Evolutionary conservation across 1,140 invertebrate genomes (phyloP), one percentile per base, ranked within the genome.

Genomic region (Delia radicum): DNA sequence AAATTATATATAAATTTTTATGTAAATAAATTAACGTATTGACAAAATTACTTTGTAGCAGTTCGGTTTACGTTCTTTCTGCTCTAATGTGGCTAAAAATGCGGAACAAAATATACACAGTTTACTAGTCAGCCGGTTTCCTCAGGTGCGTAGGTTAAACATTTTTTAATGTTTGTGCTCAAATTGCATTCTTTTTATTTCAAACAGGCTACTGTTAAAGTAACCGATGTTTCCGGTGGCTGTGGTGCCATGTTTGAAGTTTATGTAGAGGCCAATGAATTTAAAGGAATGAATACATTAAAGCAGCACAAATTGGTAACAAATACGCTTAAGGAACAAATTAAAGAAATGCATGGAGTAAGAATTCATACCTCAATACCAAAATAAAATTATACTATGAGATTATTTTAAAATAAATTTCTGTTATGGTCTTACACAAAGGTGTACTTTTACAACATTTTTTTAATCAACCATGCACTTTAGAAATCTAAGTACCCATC

Each of bases 241-340:
- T 96, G 95, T 88, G 95, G 95, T 37, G 93, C 94, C 26, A 96
- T 96, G 94, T 96, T 92, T 88, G 93, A 95, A 87, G 91, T 96
- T 31, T 90, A 89, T 79, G 90, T 96, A 18, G 90, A 94, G 86
- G 89, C 93, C 13, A 87, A 87, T 55, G 93, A 95, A 81, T 96
- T 96, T 81, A 88, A 90, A 86, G 94, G 93, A 26, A 82, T 95
- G 12, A 90, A 89, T 31, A 91, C 90, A 28, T 90, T 95, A 0
- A 94, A 95, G 81, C 95, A 96, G 83, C 94, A 96, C 87, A 88
- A 91, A 79, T 84, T 94, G 18, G 92, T 96, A 0, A 95, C 93
- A 78, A 90, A 94, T 80, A 90, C 90, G 2, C 88, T 96, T 8
- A 93, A 93, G 82, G 89, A 90, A 78, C 92, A 95, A 87, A 95